Evolutionary conservation across 2,888 invertebrate genomes (phyloP), one percentile per base, ranked within the genome.

Genomic region (Alloplasta piceator): DNA sequence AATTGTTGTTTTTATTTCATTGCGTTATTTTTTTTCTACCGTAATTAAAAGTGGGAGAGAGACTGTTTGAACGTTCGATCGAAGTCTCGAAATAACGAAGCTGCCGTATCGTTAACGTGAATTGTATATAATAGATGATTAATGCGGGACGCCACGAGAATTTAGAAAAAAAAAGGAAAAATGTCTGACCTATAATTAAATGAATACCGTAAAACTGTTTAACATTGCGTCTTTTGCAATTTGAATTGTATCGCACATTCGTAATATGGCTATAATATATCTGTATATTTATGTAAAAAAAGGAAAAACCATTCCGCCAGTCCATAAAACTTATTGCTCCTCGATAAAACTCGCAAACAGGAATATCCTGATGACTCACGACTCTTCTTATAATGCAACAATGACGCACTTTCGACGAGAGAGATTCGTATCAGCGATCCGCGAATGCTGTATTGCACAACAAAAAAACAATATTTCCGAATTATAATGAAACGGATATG

Each of bases 231-330:
- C 38, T 74, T 68, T 78, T 80, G 76, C 71, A 75, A 80, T 66
- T 61, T 58, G 7, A 78, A 78, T 70, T 64, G 55, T 78, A 56
- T 39, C 77, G 52, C 67, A 75, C 67, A 74, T 77, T 78, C 52
- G 55, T 73, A 52, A 56, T 41, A 70, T 58, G 50, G 38, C 68
- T 55, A 78, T 71, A 74, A 70, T 12, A 50, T 50, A 50, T 50
- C 10, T 70, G 74, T 77, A 74, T 81, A 78, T 81, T 70, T 78
- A 78, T 81, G 55, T 81, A 66, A 60, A 80, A 64, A 80, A 66
- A 14, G 10, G 7, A 36, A 14, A 68, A 60, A 61, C 39, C 14
- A 71, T 39, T 41, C 41, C 50, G n/a, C 16, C 41, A 26, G 56
- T 74, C 16, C 46, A 66, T 16, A 48, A 26, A 38, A 56, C 43